phyloP scores from a whole-genome alignment of 1,140 invertebrate genomes.

The Scaptomyza montana region DNA sequence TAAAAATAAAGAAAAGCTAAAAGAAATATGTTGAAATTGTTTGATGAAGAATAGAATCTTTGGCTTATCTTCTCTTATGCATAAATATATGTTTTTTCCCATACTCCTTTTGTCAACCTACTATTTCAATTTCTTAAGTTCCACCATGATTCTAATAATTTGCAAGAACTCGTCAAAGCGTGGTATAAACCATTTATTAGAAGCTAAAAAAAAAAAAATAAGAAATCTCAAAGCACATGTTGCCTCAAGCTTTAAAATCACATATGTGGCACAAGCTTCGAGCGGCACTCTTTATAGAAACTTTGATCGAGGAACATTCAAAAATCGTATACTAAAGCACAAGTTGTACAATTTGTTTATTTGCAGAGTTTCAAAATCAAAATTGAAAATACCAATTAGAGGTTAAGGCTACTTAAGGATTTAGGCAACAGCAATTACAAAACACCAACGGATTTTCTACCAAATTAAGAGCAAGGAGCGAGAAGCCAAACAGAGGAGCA shows the following conservation, averaged over 20 bases:
- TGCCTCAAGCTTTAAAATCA: conserved; percentile 4
- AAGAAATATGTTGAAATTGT: too few species aligned
- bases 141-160: conserved; percentile 13
- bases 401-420: conserved; percentile 74
- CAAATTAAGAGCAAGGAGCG: conserved; percentile 49
- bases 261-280: conserved; percentile 12
- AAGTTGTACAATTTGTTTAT: conserved; percentile 13
- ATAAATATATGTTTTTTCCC: too few species aligned
- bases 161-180: conserved; percentile 62
- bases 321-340: conserved; percentile 7
- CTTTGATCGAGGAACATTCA: conserved; percentile 8
- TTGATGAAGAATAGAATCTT: too few species aligned
- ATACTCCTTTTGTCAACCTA: too few species aligned
- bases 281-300: conserved; percentile 40
- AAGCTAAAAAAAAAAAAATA: conserved; percentile 19
- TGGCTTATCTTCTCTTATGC: too few species aligned
- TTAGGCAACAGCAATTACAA: conserved; percentile 55
- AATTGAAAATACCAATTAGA: conserved; percentile 81
- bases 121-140: background rate
- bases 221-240: conserved; percentile 35
- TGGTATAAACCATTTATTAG: conserved; percentile 66
- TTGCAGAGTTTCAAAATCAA: conserved; percentile 83
- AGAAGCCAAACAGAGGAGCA: conserved; percentile 51
- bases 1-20: too few species aligned
- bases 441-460: conserved; percentile 61